Base-by-base conservation (phyloP, 2,797 vertebrate genomes). In the Paratrypauchen microcephalus region DNA sequence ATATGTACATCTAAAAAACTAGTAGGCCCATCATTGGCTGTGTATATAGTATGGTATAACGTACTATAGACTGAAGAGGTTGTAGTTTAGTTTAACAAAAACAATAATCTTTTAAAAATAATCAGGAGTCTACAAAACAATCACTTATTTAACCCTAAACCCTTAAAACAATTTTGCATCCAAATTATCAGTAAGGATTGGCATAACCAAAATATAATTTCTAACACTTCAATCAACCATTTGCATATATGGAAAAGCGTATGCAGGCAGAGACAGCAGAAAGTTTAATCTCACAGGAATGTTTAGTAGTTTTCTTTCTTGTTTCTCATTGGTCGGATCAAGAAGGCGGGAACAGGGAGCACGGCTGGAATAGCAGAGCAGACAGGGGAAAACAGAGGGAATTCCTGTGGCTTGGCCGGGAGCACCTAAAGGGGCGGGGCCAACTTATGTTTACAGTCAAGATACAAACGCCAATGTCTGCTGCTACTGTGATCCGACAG, bases 361-460 rank as follows among this genome's bases (percentile, higher is more conserved):
- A 75, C 74, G 86, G 86, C 83, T 85, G 86, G 87, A 89, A 89
- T 82, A 90, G 81, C 87, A 72, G 74, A 68, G 83, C 86, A 77
- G 82, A 89, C 82, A 83, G 73, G 82, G 79, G 86, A 83, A 83
- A 61, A 85, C 64, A 88, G 70, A 90, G 92, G 89, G 89, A 91
- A 92, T 93, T 93, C 92, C 91, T 93, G 92, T 93, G 92, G 91
- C 83, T 93, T 93, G 92, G 91, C 92, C 87, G 60, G 23, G 71
- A 36, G 77, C 66, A 81, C 71, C 56, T 71, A 80, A 81, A 91
- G 90, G 88, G 93, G 92, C 80, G 92, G 89, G 92, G 90, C 79
- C 79, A 89, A 77, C 68, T 71, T 85, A 82, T 89, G 89, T 93
- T 92, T 91, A 92, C 86, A 87, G 87, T 85, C 84, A 90, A 91